Evolutionary conservation across 1,140 invertebrate species (phyloP), one percentile per base, ranked within the genome.

Genomic region (Hycleus phaleratus): DNA sequence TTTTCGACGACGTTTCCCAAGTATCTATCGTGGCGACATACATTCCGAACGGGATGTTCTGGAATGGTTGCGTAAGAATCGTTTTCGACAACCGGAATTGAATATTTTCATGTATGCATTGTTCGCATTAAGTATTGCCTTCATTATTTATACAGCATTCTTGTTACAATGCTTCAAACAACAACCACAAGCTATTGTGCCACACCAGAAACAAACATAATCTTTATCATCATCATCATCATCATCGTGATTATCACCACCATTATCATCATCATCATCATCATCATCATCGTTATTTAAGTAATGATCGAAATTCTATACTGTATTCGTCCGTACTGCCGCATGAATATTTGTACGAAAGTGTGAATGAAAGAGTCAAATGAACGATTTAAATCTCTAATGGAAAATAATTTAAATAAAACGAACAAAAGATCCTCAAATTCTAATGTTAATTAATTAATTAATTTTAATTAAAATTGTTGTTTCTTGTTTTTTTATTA

Each of bases 51-150:
- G 85, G 4, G 90, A 93, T 69, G 91, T 95, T n/a, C 74, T 96
- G 45, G 92, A 95, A 65, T 96, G 93, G 93, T 74, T 96, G 44
- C 82, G 90, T 60, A 95, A 95, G 74, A 95, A 95, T 74, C 82
- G 93, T 56, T 95, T 93, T 77, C 81, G 91, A 26, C 91, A 94
- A 68, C 92, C 93, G 0, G 93, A 97, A 74, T 74, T 97, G 11
- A 95, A 93, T 68, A 83, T 96, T 56, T 96, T 95, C 71, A 95
- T 96, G 92, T 95, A 95, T 71, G 91, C 88, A 49, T 78, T 95
- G 63, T 85, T 91, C 65, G 90, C 89, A 0, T 84, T 95, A 54
- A 86, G 87, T 47, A 76, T 91, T 59, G 85, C 88, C 25, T 96
- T 95, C 68, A 79, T 93, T 3, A 78, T 93, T 71, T 96, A 96